Conservation (phyloP, 2,797 vertebrate species). For the Alfaro cultratus region DNA sequence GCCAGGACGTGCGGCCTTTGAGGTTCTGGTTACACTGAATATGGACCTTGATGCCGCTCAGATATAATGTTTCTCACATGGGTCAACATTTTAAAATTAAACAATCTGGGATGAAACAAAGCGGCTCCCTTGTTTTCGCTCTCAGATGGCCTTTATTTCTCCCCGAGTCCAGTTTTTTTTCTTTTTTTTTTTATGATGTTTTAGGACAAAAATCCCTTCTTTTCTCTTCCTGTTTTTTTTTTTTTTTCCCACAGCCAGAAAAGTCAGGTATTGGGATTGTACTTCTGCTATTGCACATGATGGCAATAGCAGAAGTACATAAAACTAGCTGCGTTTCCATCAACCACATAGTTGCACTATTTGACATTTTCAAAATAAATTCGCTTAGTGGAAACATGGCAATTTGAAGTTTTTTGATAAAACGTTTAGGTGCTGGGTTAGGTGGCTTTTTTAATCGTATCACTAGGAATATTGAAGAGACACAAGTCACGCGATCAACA, state of each 20-base stretch:
- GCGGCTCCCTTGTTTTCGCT: conserved; percentile 58
- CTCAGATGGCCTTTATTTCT: conserved; percentile 47
- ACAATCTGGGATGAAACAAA: conserved; percentile 73
- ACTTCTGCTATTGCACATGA: too few species aligned
- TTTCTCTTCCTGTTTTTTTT: not conserved
- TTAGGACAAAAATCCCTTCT: not conserved
- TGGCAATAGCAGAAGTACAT: too few species aligned
- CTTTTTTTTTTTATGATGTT: conserved; percentile 11
- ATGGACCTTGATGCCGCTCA: conserved; percentile 71
- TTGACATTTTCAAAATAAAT: too few species aligned
- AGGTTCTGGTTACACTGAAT: conserved; percentile 79
- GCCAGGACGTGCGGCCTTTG: conserved; percentile 73
- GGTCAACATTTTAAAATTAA: conserved; percentile 79
- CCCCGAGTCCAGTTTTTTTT: conserved; percentile 6
- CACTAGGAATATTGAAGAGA: too few species aligned
- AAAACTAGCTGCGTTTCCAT: too few species aligned
- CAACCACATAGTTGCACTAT: too few species aligned
- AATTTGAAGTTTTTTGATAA: too few species aligned
- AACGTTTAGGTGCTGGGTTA: too few species aligned
- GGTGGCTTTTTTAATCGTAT: too few species aligned
- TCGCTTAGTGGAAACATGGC: too few species aligned
- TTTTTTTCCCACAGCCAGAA: conserved; percentile 17
- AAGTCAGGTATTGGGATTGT: conserved; percentile 1
- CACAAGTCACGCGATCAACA: too few species aligned
- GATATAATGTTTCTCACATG: conserved; percentile 81